Conservation (phyloP, 2,113 vertebrate species). For the Perccottus glenii region DNA sequence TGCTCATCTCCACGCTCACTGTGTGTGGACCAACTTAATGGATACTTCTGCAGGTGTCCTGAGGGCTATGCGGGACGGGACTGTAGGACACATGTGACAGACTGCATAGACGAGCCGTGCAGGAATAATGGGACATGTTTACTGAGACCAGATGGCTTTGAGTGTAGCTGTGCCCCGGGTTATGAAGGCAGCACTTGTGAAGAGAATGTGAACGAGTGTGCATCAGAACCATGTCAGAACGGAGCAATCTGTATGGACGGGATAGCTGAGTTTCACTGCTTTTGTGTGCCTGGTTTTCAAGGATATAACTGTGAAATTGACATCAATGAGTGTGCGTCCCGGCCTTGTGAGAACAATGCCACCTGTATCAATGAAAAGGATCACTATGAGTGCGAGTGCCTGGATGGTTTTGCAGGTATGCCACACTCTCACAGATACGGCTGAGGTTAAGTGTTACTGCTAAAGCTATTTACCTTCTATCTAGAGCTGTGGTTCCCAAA, state of each 20-base stretch:
- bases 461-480: no score
- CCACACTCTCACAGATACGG: conserved; percentile 9
- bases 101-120: conserved; percentile 84
- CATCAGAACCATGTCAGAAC: conserved; percentile 86
- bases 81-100: conserved; percentile 66
- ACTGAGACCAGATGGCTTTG: conserved; percentile 52
- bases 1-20: conserved; percentile 69
- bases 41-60: conserved; percentile 82
- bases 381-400: conserved; percentile 85
- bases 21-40: conserved; percentile 71
- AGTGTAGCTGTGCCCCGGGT: conserved; percentile 77
- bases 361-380: conserved; percentile 91
- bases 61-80: conserved; percentile 66
- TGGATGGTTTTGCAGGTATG: conserved; percentile 87
- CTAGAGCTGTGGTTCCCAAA: no score
- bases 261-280: conserved; percentile 83
- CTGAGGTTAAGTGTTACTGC: no score
- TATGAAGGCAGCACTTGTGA: conserved; percentile 80
- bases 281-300: conserved; percentile 95
- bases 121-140: conserved; percentile 82
- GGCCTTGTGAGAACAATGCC: conserved; percentile 88
- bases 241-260: conserved; percentile 89
- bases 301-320: conserved; percentile 92
- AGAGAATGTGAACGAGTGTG: conserved; percentile 81
- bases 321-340: conserved; percentile 94